Evolutionary conservation across 2,797 vertebrate genomes (phyloP).

Genomic region (Sternotherus odoratus): DNA sequence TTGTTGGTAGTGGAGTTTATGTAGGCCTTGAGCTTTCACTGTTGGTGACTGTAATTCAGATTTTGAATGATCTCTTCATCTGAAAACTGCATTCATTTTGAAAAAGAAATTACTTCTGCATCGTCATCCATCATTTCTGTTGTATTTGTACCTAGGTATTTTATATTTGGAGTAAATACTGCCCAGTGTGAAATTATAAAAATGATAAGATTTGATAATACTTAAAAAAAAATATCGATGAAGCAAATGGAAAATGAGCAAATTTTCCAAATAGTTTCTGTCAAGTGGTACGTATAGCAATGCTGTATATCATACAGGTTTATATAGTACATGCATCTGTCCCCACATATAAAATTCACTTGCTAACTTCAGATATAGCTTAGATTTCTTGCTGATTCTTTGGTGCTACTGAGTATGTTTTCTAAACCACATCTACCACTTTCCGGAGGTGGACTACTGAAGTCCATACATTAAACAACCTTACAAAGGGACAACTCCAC

Average conservation of each 20-base stretch:
- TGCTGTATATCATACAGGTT: neutral
- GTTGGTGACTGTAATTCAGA: slow-evolving; percentile 17
- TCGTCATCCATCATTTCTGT: neutral
- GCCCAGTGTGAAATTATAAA: neutral
- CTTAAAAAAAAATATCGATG: slow-evolving; percentile 17
- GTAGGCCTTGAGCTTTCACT: slow-evolving; percentile 58
- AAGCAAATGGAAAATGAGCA: neutral
- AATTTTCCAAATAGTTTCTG: neutral
- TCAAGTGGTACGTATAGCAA: neutral
- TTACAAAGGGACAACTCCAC: neutral
- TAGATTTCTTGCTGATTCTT: neutral
- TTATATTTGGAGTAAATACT: neutral
- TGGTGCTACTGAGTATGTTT: neutral
- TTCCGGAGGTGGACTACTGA: neutral
- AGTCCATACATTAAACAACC: neutral
- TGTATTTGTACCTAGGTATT: neutral
- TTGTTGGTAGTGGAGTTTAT: neutral
- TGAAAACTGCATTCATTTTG: slow-evolving; percentile 12
- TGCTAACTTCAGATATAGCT: neutral
- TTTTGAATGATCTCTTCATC: slow-evolving; percentile 15
- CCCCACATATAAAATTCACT: neutral
- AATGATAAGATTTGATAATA: neutral
- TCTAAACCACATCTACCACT: neutral
- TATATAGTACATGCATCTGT: neutral
- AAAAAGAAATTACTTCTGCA: slow-evolving; percentile 6